Conservation (phyloP, 2,888 invertebrate species). For the Mythimna impura region DNA sequence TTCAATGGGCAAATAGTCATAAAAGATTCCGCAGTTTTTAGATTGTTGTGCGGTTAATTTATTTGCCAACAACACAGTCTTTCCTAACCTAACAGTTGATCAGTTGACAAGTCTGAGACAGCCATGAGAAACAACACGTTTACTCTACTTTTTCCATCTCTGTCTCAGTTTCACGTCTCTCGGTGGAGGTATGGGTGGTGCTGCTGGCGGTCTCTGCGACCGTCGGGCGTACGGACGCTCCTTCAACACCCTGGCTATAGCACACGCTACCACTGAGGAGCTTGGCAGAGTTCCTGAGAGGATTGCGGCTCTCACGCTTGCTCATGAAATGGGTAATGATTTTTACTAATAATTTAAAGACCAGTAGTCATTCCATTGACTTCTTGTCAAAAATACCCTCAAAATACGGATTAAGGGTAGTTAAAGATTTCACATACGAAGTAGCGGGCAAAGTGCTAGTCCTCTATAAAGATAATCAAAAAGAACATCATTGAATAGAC, state of each 20-base stretch:
- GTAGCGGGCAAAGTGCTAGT: too few species aligned
- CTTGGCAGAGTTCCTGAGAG: constrained; percentile 83
- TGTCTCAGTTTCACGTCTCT: constrained; percentile 84
- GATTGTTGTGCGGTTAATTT: too few species aligned
- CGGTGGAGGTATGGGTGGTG: constrained; percentile 83
- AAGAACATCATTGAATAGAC: background rate
- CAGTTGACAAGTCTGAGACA: too few species aligned
- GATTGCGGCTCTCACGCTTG: constrained; percentile 83
- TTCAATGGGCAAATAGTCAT: background rate
- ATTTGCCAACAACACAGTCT: too few species aligned
- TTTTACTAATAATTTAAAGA: too few species aligned
- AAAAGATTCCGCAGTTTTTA: background rate
- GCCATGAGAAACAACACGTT: too few species aligned
- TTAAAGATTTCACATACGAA: too few species aligned
- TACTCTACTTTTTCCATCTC: background rate
- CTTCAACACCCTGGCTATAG: constrained; percentile 87
- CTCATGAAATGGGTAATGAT: constrained; percentile 84
- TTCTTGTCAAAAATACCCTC: too few species aligned
- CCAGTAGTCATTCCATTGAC: too few species aligned
- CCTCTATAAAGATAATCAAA: background rate
- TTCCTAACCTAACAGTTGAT: too few species aligned
- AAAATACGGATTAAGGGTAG: too few species aligned
- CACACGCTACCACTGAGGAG: constrained; percentile 80
- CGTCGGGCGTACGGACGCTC: constrained; percentile 83
- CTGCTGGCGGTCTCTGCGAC: constrained; percentile 89